These are phyloP conservation scores for Pituophis catenifer DNA, from an alignment of 2,113 vertebrate species.

Conservation along the genomic window DNA sequence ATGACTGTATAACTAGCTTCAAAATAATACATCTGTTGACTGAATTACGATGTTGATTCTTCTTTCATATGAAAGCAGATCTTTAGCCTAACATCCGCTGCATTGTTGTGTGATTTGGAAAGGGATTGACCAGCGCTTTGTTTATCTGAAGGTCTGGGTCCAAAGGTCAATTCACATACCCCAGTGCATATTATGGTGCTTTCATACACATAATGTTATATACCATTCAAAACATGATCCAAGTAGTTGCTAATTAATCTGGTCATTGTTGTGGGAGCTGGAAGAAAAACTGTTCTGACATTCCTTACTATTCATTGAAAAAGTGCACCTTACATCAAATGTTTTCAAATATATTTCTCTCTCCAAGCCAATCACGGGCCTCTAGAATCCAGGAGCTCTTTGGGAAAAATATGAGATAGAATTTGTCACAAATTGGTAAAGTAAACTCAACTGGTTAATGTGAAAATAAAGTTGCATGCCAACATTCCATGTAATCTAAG, in stretches of 20 bases:
- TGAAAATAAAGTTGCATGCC: not conserved
- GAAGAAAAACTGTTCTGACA: not conserved
- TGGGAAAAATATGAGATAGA: not conserved
- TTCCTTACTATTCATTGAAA: not conserved
- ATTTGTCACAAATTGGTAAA: not conserved
- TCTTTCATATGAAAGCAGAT: not conserved
- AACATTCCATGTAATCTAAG: not conserved
- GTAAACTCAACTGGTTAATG: not conserved
- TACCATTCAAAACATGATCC: not conserved
- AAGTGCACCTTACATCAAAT: not conserved
- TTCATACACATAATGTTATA: slow-evolving; percentile 21
- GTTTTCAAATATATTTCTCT: not conserved
- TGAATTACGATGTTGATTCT: not conserved
- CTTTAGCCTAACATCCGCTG: not conserved
- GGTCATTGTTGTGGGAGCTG: slow-evolving; percentile 1
- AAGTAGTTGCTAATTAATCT: slow-evolving; percentile 22
- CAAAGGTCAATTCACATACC: slow-evolving; percentile 13
- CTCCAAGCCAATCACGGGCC: not conserved
- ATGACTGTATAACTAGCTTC: slow-evolving; percentile 8
- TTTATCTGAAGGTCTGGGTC: not conserved
- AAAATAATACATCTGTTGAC: not conserved
- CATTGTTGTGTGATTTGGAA: not conserved
- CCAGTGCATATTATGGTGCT: not conserved
- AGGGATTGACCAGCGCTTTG: not conserved
- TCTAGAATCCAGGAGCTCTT: not conserved